A percentile compares a stretch with the other conserved stretches of the same genome.
These are phyloP conservation scores for Lordiphosa stackelbergi DNA, from an alignment of 1,140 invertebrate species.

Conservation along the genomic window DNA sequence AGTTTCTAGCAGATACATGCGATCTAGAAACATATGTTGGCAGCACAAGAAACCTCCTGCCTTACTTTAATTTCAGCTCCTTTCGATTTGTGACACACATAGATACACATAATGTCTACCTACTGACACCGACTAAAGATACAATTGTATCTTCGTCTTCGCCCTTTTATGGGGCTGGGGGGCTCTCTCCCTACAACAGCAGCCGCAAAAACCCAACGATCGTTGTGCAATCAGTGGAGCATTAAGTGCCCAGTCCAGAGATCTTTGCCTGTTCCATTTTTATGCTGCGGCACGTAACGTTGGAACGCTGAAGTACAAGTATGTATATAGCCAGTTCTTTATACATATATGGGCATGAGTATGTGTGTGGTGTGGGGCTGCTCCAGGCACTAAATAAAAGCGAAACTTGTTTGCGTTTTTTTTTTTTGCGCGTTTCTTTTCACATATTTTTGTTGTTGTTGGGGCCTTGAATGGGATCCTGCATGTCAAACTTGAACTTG, in stretches of 20 bases:
- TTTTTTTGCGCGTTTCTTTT: slow-evolving; percentile 18
- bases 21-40: slow-evolving; percentile 49
- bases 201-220: slow-evolving; percentile 31
- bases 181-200: background rate
- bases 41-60: slow-evolving; percentile 71
- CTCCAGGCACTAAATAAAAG: slow-evolving; percentile 71
- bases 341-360: slow-evolving; percentile 30
- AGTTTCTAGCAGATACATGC: slow-evolving; percentile 45
- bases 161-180: slow-evolving; percentile 28
- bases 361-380: slow-evolving; percentile 42
- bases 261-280: slow-evolving; percentile 58
- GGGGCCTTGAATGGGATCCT: slow-evolving; percentile 74
- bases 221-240: slow-evolving; percentile 74
- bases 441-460: slow-evolving; percentile 26
- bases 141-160: slow-evolving; percentile 57
- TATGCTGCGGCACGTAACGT: slow-evolving; percentile 65
- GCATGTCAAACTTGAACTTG: slow-evolving; percentile 68
- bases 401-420: slow-evolving; percentile 68
- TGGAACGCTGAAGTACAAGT: slow-evolving; percentile 25
- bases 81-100: slow-evolving; percentile 63
- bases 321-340: slow-evolving; percentile 30
- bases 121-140: slow-evolving; percentile 60
- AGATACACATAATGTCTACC: slow-evolving; percentile 54
- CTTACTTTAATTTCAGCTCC: slow-evolving; percentile 74
- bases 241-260: slow-evolving; percentile 53